Evolutionary conservation across 2,113 vertebrate genomes (phyloP), one percentile per base, ranked within the genome.

Genomic region (Choloepus hoffmanni): DNA sequence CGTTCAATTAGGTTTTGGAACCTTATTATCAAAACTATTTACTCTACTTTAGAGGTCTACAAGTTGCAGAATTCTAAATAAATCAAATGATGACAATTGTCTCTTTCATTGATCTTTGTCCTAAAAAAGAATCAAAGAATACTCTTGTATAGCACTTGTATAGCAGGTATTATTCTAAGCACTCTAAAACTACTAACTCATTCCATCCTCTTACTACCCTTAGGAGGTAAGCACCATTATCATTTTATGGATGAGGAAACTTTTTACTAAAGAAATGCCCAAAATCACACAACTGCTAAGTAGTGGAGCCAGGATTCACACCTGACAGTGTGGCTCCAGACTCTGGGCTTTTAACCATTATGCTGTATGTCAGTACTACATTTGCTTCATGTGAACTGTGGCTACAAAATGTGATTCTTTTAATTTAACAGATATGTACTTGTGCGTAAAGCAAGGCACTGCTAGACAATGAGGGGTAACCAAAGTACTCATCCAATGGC

Each of bases 21-120:
- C 3, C 83, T 90, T 15, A 74, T 55, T 89, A 58, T 74, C 50
- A 87, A 93, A 86, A 87, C 9, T 8, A 86, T 62, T 92, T 84
- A 67, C 70, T 45, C 28, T 40, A 24, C 50, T 84, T 19, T 60
- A 43, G 43, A 58, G 30, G 62, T 81, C 53, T 36, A 58, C 14
- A 74, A 55, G 30, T 68, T 73, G 8, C 55, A 94, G 40, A 70
- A 48, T 77, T 92, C 45, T 85, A 89, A 88, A 67, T 86, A 97
- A 70, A 43, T 87, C 7, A 87, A 83, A 43, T 50, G 26, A 90
- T 96, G 40, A 70, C 19, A 53, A 72, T 5, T 89, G 14, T 48
- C 86, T 94, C 26, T 48, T 85, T 85, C 43, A 63, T 74, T 90
- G 50, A 93, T 72, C 24, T 84, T 81, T 92, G 28, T 94, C 28